Evolutionary conservation across 2,888 invertebrate species (phyloP).

Genomic region (Malthinus seriepunctatus): DNA sequence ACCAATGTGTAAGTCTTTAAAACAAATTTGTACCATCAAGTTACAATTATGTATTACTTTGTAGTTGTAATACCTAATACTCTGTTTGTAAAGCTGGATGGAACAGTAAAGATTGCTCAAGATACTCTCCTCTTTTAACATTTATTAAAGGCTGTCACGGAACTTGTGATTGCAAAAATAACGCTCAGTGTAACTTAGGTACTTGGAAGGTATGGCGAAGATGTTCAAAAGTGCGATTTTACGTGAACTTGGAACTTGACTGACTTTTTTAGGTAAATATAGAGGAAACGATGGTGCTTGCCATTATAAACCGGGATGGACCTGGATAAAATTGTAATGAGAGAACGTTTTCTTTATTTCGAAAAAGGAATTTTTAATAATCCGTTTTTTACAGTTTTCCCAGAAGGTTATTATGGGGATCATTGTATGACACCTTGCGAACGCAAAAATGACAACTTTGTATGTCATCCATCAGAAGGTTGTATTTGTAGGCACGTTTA

Average conservation of each 20-base stretch:
- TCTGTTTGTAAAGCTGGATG: conserved; percentile 84
- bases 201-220: conserved; percentile 74
- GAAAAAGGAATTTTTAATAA: no score
- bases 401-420: conserved; percentile 86
- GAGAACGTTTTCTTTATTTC: no score
- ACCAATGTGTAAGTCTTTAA: conserved; percentile 63
- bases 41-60: conserved; percentile 3
- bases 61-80: conserved; percentile 74
- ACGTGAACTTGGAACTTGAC: conserved; percentile 46
- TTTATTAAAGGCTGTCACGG: conserved; percentile 80
- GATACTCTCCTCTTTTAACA: conserved; percentile 80
- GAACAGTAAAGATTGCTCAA: conserved; percentile 77
- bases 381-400: conserved; percentile 72
- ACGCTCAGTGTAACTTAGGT: conserved; percentile 80
- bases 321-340: no score
- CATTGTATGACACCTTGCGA: conserved; percentile 84
- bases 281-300: conserved; percentile 85
- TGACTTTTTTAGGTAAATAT: conserved; percentile 68
- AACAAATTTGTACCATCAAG: no score
- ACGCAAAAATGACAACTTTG: conserved; percentile 73
- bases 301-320: conserved; percentile 79
- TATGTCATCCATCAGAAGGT: conserved; percentile 80
- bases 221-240: conserved; percentile 76
- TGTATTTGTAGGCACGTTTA: conserved; percentile 81
- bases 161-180: conserved; percentile 80